A percentile compares a stretch with the other conserved stretches of the same genome.
Conservation (phyloP, 2,888 invertebrate genomes). For the Scaptomyza flava region DNA sequence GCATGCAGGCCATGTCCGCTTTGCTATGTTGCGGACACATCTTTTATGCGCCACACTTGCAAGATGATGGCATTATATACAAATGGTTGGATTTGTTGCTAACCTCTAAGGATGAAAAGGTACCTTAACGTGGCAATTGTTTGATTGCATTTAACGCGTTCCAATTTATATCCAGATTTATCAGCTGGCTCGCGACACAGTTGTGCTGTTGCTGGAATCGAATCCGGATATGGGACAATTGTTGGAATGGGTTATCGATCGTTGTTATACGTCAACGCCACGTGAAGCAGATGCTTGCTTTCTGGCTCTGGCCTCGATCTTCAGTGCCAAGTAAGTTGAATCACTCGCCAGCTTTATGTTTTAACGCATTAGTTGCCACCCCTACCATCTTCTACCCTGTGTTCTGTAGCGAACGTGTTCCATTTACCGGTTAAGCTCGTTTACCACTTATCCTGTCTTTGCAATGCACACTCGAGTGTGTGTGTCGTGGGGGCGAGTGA, state of each 20-base stretch:
- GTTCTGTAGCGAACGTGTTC: slow-evolving; percentile 25
- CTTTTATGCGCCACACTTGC: slow-evolving; percentile 92
- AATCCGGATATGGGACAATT: slow-evolving; percentile 96
- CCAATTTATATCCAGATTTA: slow-evolving; percentile 88
- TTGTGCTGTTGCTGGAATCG: slow-evolving; percentile 96
- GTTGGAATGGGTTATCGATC: slow-evolving; percentile 98
- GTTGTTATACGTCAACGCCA: slow-evolving; percentile 96
- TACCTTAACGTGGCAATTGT: slow-evolving; percentile 76
- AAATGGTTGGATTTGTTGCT: slow-evolving; percentile 97
- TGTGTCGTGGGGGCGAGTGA: slow-evolving; percentile 5
- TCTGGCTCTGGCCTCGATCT: slow-evolving; percentile 96
- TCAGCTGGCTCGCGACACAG: slow-evolving; percentile 95
- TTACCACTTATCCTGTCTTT: slow-evolving; percentile 19
- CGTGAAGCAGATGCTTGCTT: slow-evolving; percentile 98
- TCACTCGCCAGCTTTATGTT: slow-evolving; percentile 25
- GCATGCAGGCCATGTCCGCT: slow-evolving; percentile 96
- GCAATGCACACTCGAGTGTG: background rate
- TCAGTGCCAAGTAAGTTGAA: slow-evolving; percentile 93
- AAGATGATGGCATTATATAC: slow-evolving; percentile 96
- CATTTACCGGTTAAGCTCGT: slow-evolving; percentile 48
- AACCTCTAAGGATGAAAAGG: slow-evolving; percentile 94
- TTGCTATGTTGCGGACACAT: slow-evolving; percentile 97
- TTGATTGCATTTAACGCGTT: background rate
- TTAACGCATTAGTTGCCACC: slow-evolving; percentile 48
- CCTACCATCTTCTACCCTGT: background rate